Conservation (phyloP, 2,113 vertebrate genomes). For the Malurus melanocephalus region DNA sequence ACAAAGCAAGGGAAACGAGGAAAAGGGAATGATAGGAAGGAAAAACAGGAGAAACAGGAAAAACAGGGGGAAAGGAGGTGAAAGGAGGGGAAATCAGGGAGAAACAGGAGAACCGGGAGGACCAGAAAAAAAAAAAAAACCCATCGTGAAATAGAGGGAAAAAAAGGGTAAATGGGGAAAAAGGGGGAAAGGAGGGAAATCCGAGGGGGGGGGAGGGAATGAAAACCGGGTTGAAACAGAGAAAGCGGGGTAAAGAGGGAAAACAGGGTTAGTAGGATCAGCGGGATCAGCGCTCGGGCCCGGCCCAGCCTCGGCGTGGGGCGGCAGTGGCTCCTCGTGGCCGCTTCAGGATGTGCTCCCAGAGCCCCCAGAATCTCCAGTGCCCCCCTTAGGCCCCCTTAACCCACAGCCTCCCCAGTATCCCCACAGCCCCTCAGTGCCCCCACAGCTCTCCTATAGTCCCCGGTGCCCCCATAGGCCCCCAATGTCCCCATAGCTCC, state of each 20-base stretch:
- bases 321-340: background rate
- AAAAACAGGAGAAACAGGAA: background rate
- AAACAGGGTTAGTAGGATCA: too few relatives aligned
- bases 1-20: background rate
- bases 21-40: background rate
- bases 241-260: background rate
- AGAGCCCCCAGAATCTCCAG: too few relatives aligned
- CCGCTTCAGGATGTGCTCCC: background rate
- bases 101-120: background rate
- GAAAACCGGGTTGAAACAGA: too few relatives aligned
- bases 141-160: background rate
- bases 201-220: too few relatives aligned
- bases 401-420: too few relatives aligned
- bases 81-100: background rate
- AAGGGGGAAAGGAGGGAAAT: background rate
- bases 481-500: too few relatives aligned
- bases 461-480: background rate
- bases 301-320: background rate
- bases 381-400: background rate
- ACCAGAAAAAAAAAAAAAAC: background rate
- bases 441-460: too few relatives aligned
- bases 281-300: too few relatives aligned
- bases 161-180: background rate
- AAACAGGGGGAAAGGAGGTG: background rate
- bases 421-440: background rate